These are phyloP conservation scores for Drosophila seguyi DNA, from an alignment of 1,140 invertebrate genomes.

Conservation along the genomic window DNA sequence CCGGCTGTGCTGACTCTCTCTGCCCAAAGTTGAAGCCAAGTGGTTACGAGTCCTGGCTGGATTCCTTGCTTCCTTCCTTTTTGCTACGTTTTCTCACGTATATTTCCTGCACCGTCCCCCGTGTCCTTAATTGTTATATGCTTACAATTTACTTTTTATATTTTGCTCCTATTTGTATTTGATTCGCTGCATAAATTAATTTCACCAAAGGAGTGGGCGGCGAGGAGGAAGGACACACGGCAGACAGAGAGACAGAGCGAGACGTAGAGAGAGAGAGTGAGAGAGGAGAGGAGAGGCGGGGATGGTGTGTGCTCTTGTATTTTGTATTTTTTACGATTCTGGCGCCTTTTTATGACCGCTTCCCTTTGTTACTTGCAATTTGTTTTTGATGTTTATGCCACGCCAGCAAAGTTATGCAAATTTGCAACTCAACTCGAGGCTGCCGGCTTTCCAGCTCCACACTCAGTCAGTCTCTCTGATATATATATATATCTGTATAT, in stretches of 20 bases:
- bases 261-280: too few relatives aligned
- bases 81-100: slow-evolving; percentile 2
- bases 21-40: not conserved
- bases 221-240: not conserved
- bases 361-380: slow-evolving; percentile 68
- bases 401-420: slow-evolving; percentile 77
- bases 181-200: slow-evolving; percentile 65
- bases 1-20: slow-evolving; percentile 3
- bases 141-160: slow-evolving; percentile 28
- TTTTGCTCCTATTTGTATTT: slow-evolving; percentile 41
- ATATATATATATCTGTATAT: slow-evolving; percentile 15
- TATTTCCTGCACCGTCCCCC: not conserved
- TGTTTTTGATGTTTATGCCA: slow-evolving; percentile 64
- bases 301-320: slow-evolving; percentile 10
- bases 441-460: slow-evolving; percentile 24
- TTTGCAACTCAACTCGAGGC: slow-evolving; percentile 25
- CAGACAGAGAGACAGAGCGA: slow-evolving; percentile 1
- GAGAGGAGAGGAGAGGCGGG: not conserved
- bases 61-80: not conserved
- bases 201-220: too few relatives aligned
- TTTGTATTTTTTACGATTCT: slow-evolving; percentile 62
- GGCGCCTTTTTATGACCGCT: slow-evolving; percentile 70
- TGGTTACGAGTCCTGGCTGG: not conserved
- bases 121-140: slow-evolving; percentile 44
- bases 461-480: slow-evolving; percentile 10